These are phyloP conservation scores for Lasioglossum zephyrum DNA, from an alignment of 2,888 invertebrate species.

Conservation along the genomic window DNA sequence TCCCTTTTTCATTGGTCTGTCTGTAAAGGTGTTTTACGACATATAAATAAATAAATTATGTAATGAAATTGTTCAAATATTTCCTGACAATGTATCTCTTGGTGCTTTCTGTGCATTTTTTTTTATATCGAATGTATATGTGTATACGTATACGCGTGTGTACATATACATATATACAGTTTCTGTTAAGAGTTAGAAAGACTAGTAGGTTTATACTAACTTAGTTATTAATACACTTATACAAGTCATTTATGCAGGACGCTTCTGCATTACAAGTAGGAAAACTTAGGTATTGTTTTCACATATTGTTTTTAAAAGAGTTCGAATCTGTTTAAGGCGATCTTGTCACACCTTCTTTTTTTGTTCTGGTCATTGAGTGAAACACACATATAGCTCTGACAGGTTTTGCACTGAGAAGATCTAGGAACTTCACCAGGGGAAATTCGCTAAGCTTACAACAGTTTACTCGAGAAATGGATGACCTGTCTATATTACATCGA, in stretches of 20 bases:
- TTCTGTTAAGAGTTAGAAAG: conserved; percentile 68
- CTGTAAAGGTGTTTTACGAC: conserved; percentile 61
- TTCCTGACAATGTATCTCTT: conserved; percentile 40
- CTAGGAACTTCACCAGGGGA: conserved; percentile 44
- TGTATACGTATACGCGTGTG: conserved; percentile 25
- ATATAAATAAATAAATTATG: conserved; percentile 60
- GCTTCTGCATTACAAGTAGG: conserved; percentile 44
- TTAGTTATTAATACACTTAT: conserved; percentile 56
- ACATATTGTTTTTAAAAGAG: conserved; percentile 31
- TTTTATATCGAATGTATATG: conserved; percentile 24
- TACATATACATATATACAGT: conserved; percentile 49
- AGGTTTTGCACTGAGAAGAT: conserved; percentile 51
- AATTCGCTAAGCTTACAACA: conserved; percentile 48
- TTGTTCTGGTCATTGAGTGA: conserved; percentile 45
- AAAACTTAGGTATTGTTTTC: conserved; percentile 53
- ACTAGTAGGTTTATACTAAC: conserved; percentile 68
- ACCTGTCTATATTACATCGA: conserved; percentile 66
- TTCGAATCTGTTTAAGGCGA: conserved; percentile 46
- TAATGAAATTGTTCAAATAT: conserved; percentile 45
- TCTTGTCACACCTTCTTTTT: conserved; percentile 25
- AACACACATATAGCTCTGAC: conserved; percentile 59
- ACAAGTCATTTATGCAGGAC: conserved; percentile 50
- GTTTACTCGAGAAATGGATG: conserved; percentile 55
- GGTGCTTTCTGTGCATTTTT: conserved; percentile 43
- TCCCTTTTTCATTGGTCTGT: conserved; percentile 73